Percentiles rank a stretch among this genome's conserved stretches.
Conservation (phyloP, 1,140 invertebrate genomes). For the Hydropsyche tenuis region DNA sequence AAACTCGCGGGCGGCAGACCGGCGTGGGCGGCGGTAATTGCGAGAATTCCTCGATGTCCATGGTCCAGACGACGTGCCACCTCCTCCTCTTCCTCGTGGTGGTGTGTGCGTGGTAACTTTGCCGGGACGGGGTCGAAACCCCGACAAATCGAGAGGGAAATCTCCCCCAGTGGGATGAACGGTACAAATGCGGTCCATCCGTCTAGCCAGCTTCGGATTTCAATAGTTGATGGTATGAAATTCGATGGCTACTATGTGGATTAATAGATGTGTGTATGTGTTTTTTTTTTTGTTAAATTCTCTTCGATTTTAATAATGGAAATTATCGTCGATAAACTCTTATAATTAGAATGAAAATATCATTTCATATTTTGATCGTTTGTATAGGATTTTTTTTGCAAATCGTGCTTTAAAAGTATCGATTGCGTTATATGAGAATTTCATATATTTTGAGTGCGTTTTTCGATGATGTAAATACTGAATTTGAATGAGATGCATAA, state of each 20-base stretch:
- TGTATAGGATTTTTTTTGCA: too few species aligned
- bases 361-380: too few species aligned
- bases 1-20: not conserved
- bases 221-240: not conserved
- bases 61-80: slow-evolving; percentile 19
- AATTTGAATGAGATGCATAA: too few species aligned
- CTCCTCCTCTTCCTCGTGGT: not conserved
- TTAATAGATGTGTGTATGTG: not conserved
- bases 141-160: slow-evolving; percentile 20
- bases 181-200: slow-evolving; percentile 33
- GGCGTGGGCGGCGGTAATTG: slow-evolving; percentile 28
- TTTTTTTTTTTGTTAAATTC: too few species aligned
- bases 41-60: slow-evolving; percentile 14
- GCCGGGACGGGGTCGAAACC: not conserved
- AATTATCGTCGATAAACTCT: too few species aligned
- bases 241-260: not conserved
- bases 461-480: too few species aligned
- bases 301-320: too few species aligned
- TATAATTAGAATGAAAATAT: too few species aligned
- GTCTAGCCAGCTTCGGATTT: slow-evolving; percentile 27
- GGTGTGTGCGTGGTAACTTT: not conserved
- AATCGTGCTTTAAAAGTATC: too few species aligned
- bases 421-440: too few species aligned
- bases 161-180: slow-evolving; percentile 15
- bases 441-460: too few species aligned